Evolutionary conservation across 2,797 vertebrate genomes (phyloP), one percentile per base, ranked within the genome.

Genomic region (Pitangus sulphuratus): DNA sequence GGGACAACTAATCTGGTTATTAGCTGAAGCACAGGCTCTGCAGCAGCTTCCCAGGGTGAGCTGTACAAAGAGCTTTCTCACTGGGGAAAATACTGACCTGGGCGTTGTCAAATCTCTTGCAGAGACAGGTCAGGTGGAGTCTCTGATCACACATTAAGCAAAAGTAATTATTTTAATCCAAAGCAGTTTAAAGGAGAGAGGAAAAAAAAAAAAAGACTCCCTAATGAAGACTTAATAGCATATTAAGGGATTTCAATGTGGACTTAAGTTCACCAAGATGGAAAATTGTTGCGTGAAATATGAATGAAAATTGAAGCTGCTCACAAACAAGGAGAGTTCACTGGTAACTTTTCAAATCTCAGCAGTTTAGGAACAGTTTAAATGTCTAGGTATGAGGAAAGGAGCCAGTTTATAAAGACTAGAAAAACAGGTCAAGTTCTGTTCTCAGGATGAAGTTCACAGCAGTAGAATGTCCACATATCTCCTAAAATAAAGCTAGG

Each of bases 101-200:
- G 87, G 61, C 0, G 1, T 58, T 61, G 89, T 12, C 79, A 77
- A 35, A 65, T 5, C 39, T 30, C 82, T 68, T 87, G 82, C 91
- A 91, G 61, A 87, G 84, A 69, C 82, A 86, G 84, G 79, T 84
- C 71, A 95, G 91, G 91, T 84, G 82, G 82, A 92, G 72, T 9
- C 82, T 92, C 87, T 75, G 70, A 81, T 83, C 82, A 65, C 12
- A 1, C 30, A 40, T n/a, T 24, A 85, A 91, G 94, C 62, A 93
- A 87, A 95, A 94, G 78, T 10, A 83, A 92, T 86, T 94, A 54
- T 91, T 94, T 89, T 81, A 93, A 95, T 81, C 44, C 84, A 39
- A 47, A 31, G 24, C 2, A 60, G 20, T 86, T 95, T 89, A 84
- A 92, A 91, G 69, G 24, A 75, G 42, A 90, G 42, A 64, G 61